Evolutionary conservation across 2,113 vertebrate genomes (phyloP).

Genomic region (Coptodon bakossiorum): DNA sequence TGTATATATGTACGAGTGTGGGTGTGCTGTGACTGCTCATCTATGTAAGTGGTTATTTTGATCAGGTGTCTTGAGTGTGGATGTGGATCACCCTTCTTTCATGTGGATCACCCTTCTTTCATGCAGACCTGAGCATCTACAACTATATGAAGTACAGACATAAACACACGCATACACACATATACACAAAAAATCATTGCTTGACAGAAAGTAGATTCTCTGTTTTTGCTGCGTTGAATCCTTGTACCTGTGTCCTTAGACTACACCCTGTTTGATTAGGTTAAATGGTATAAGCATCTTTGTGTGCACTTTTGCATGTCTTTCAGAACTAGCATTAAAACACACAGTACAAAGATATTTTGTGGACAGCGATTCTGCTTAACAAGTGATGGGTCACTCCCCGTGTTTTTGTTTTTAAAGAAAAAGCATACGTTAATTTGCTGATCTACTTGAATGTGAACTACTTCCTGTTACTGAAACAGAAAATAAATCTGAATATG

Average conservation of each 20-base stretch:
- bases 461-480: neutral
- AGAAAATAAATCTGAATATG: neutral
- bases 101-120: conserved; percentile 13
- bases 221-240: neutral
- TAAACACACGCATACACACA: neutral
- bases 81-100: conserved; percentile 18
- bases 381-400: neutral
- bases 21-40: conserved; percentile 29
- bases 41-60: conserved; percentile 40
- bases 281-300: neutral
- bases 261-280: neutral
- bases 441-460: neutral
- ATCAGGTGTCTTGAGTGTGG: neutral
- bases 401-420: neutral
- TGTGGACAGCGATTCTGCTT: neutral
- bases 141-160: neutral
- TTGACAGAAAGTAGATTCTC: neutral
- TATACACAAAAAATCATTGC: neutral
- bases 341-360: neutral
- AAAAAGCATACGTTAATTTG: neutral
- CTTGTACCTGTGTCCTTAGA: neutral
- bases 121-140: neutral
- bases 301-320: neutral
- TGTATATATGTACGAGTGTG: conserved; percentile 12
- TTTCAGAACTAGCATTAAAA: neutral